Base-by-base conservation (phyloP, 2,888 invertebrate genomes). In the Oscheius onirici region DNA sequence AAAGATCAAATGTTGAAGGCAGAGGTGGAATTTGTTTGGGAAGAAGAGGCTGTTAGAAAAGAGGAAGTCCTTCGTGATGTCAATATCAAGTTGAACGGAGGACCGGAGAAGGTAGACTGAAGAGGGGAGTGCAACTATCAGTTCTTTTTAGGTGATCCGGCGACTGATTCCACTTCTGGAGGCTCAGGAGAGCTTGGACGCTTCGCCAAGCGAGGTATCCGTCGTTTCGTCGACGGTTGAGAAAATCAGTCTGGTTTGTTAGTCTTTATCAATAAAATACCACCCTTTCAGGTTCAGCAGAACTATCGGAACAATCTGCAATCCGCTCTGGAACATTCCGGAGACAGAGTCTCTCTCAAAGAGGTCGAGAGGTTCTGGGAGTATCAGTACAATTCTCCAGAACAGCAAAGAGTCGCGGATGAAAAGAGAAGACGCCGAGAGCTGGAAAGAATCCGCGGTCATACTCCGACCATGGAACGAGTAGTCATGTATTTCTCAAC, bases 381-480 rank as follows among this genome's bases (percentile, higher is more conserved):
- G 2, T 71, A 71, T 24, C 71, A 51, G 15, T 71, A 71, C 58
- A 49, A 17, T 20, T 17, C 68, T 11, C 22, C 55, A 13, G 44
- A 68, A 15, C 20, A 68, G 5, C 17, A 55, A 26, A 15, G 46
- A 2, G 26, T 44, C 13, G 51, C 15, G 6, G 20, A 68, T 8
- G 68, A 68, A 57, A 43, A 55, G 57, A 68, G 24, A 41, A 57
- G 44, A 24, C 10, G 49, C 26, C 28, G n/a, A 43, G 61, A 44
- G 28, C 22, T 61, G n/a, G 66, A 66, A 13, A 54, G 66, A 24
- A 66, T 44, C 40, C 52, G 71, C 24, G 41, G 71, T 2, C 66
- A 34, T 26, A 71, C 71, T 11, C 71, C 71, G n/a, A 71, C 71
- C 15, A 40, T 71, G 40, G 71, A 71, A 44, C 71, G 71, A 3